A percentile compares a stretch with the other conserved stretches of the same genome.
Conservation (phyloP, 2,888 invertebrate genomes). For the Heteropelma amictum region DNA sequence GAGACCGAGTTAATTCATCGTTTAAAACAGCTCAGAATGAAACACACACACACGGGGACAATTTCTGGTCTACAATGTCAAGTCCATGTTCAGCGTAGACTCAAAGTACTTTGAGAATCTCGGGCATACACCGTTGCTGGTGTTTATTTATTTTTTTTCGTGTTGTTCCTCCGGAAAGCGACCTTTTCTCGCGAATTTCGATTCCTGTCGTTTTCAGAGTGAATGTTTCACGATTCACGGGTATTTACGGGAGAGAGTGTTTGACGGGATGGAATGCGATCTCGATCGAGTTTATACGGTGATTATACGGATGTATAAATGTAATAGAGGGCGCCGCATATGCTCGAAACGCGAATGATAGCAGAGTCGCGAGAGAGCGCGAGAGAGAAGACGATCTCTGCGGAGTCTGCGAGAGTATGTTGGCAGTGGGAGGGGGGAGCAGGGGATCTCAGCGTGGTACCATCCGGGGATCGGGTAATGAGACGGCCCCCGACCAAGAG, state of each 20-base stretch:
- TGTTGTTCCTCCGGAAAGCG: too few relatives aligned
- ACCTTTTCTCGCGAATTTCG: too few relatives aligned
- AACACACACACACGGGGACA: not conserved
- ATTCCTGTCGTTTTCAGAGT: too few relatives aligned
- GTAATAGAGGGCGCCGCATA: constrained; percentile 18
- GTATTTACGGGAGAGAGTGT: not conserved
- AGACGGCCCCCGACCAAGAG: constrained; percentile 78
- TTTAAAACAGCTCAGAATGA: constrained; percentile 3
- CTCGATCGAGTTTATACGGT: constrained; percentile 23
- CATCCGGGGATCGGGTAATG: constrained; percentile 74
- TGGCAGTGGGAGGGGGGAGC: constrained; percentile 44
- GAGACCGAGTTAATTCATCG: constrained; percentile 3
- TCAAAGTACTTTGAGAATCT: too few relatives aligned
- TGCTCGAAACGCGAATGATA: constrained; percentile 61
- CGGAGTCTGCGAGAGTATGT: constrained; percentile 12
- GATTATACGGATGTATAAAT: not conserved
- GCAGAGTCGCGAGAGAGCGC: constrained; percentile 43
- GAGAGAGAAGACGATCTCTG: constrained; percentile 25
- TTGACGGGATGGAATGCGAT: constrained; percentile 36
- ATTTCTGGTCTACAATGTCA: too few relatives aligned
- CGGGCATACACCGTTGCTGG: not conserved
- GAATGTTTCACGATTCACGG: too few relatives aligned
- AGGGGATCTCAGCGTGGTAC: constrained; percentile 75
- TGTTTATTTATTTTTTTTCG: too few relatives aligned
- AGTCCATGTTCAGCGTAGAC: too few relatives aligned